Percentiles rank a stretch among this genome's conserved stretches.
phyloP scores from a whole-genome alignment of 1,140 invertebrate species.

The Oedothorax gibbosus region DNA sequence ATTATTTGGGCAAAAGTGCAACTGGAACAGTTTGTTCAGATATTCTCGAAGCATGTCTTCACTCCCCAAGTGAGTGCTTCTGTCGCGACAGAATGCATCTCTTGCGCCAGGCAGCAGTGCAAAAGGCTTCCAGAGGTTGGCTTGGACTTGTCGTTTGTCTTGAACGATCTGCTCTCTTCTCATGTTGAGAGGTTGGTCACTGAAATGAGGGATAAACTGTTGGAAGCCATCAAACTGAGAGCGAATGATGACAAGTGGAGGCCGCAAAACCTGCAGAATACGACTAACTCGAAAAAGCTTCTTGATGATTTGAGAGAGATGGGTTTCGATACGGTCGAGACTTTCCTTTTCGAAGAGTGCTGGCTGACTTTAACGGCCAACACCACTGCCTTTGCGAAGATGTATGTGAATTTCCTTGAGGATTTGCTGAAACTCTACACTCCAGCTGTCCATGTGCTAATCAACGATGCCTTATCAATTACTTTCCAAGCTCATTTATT shows the following conservation, averaged over 20 bases:
- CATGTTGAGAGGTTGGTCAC: conserved; percentile 75
- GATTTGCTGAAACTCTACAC: conserved; percentile 78
- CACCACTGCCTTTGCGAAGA: conserved; percentile 78
- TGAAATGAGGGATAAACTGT: conserved; percentile 79
- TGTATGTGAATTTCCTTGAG: conserved; percentile 76
- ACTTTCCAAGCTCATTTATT: conserved; percentile 77
- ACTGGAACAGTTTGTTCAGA: conserved; percentile 81
- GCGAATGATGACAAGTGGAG: conserved; percentile 79
- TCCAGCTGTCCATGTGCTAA: conserved; percentile 74
- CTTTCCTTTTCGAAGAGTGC: conserved; percentile 73
- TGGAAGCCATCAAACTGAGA: conserved; percentile 80
- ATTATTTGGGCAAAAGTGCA: conserved; percentile 92
- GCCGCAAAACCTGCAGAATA: conserved; percentile 76
- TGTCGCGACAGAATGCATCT: conserved; percentile 87
- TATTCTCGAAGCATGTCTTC: conserved; percentile 92
- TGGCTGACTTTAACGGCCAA: conserved; percentile 79
- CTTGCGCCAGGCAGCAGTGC: conserved; percentile 81
- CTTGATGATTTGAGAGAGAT: conserved; percentile 73
- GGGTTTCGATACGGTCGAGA: conserved; percentile 71
- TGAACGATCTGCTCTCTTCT: conserved; percentile 81
- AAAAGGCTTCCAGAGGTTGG: conserved; percentile 75
- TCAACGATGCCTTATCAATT: conserved; percentile 75
- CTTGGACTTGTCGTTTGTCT: conserved; percentile 84
- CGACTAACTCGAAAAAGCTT: conserved; percentile 71
- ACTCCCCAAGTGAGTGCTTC: conserved; percentile 87